Base-by-base conservation (phyloP, 1,140 invertebrate species). In the Coelopa frigida region DNA sequence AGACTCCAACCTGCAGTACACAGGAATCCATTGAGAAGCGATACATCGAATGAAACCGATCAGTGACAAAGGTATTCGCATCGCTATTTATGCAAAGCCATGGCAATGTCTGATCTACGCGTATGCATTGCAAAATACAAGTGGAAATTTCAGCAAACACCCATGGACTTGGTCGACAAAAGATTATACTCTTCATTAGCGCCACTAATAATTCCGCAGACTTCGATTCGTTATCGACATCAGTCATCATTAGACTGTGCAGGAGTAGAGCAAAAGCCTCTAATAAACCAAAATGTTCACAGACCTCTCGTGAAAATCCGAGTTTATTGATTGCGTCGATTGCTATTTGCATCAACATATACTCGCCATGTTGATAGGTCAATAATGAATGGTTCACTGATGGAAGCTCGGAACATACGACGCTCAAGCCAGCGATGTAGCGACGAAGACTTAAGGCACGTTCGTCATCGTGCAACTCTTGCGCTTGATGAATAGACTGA, bases 21-120 rank as follows among this genome's bases (percentile, higher is more conserved):
- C 63, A 67, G 3, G 63, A 61, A 8, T 63, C 50, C 0, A 56
- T 51, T 1, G 52, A 47, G 46, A 66, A 67, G 10, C 60, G 57
- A 40, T 67, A 67, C 10, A 53, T 21, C 0, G 52, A 56, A 4
- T 55, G 51, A 18, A 66, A 55, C 8, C 63, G 55, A 52, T 66
- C 58, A 5, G 58, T 54, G 3, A 50, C 26, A 23, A 67, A 67
- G 23, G 49, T 54, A 8, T 38, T 33, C n/a, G 23, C 50, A 4
- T 48, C 29, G 40, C 58, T 59, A 32, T 60, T 56, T 2, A 50
- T 42, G 35, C 62, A 67, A 49, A 62, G 43, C 33, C 42, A 44
- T 5, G 22, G 23, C 33, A 62, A 40, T 2, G 59, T 20, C n/a
- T 48, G 27, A 12, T 49, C 36, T 0, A 52, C 32, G 22, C 32